phyloP scores from a whole-genome alignment of 2,797 vertebrate genomes.

The Calcarius lapponicus region DNA sequence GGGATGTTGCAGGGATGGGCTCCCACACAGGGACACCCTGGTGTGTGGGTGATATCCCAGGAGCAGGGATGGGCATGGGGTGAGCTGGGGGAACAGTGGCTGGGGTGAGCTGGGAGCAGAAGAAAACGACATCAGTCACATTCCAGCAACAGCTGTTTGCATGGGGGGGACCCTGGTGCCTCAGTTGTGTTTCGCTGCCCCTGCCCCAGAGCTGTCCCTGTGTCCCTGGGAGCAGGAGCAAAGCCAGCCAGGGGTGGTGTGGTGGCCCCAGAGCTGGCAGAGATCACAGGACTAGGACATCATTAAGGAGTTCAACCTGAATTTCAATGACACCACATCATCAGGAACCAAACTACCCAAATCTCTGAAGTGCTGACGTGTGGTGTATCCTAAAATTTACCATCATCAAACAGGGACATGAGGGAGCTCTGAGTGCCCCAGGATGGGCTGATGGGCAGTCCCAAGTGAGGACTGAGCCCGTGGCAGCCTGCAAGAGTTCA shows the following conservation, averaged over 20 bases:
- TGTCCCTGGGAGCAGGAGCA: not conserved
- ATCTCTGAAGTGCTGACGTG: rapidly evolving
- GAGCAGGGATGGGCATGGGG: rapidly evolving
- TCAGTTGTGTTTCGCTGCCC: not conserved
- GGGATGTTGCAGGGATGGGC: not conserved
- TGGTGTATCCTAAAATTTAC: rapidly evolving
- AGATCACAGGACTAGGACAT: not conserved
- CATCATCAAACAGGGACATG: rapidly evolving
- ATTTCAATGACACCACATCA: not conserved
- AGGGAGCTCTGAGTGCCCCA: not conserved
- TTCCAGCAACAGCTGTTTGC: rapidly evolving
- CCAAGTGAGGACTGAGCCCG: rapidly evolving
- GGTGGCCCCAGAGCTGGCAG: not conserved
- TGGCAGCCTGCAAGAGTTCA: not conserved
- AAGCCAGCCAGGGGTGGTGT: rapidly evolving
- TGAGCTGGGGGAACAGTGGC: rapidly evolving
- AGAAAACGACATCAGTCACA: rapidly evolving
- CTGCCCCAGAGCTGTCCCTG: not conserved
- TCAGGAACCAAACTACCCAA: not conserved
- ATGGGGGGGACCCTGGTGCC: rapidly evolving
- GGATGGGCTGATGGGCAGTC: rapidly evolving
- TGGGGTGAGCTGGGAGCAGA: not conserved
- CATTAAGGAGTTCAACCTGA: not conserved
- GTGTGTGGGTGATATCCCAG: rapidly evolving
- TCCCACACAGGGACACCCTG: rapidly evolving